Evolutionary conservation across 2,113 vertebrate species (phyloP).

Genomic region (Sinocyclocheilus rhinocerous): DNA sequence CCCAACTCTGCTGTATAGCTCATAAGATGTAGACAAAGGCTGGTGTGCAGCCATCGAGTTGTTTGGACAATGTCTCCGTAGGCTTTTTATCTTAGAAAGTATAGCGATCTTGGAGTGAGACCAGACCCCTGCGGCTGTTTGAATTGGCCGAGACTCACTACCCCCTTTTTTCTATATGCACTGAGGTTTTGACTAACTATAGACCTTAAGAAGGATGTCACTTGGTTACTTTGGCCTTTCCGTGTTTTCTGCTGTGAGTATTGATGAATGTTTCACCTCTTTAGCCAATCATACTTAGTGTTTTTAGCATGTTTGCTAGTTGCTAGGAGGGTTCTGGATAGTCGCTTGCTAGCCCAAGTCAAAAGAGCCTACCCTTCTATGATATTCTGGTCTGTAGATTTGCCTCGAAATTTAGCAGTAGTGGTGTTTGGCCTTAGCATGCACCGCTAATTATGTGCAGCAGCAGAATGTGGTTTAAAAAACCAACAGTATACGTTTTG

Average conservation of each 20-base stretch:
- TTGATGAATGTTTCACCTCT: not conserved
- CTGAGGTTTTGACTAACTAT: conserved; percentile 32
- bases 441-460: conserved; percentile 12
- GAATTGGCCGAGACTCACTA: conserved; percentile 45
- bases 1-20: conserved; percentile 15
- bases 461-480: not conserved
- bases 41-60: conserved; percentile 25
- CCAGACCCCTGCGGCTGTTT: conserved; percentile 47
- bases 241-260: not conserved
- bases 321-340: not conserved
- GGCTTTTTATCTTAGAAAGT: conserved; percentile 46
- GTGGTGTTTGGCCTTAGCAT: conserved; percentile 6
- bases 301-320: conserved; percentile 16
- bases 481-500: not conserved
- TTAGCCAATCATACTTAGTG: not conserved
- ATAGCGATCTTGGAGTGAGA: conserved; percentile 38
- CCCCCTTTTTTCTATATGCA: conserved; percentile 33
- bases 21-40: conserved; percentile 40
- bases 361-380: not conserved
- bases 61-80: conserved; percentile 46
- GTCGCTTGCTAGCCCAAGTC: not conserved
- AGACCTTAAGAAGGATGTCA: conserved; percentile 6
- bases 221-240: conserved; percentile 12
- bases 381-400: not conserved
- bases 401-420: not conserved